These are phyloP conservation scores for Orthonyx spaldingii DNA, from an alignment of 2,113 vertebrate species.

Conservation along the genomic window DNA sequence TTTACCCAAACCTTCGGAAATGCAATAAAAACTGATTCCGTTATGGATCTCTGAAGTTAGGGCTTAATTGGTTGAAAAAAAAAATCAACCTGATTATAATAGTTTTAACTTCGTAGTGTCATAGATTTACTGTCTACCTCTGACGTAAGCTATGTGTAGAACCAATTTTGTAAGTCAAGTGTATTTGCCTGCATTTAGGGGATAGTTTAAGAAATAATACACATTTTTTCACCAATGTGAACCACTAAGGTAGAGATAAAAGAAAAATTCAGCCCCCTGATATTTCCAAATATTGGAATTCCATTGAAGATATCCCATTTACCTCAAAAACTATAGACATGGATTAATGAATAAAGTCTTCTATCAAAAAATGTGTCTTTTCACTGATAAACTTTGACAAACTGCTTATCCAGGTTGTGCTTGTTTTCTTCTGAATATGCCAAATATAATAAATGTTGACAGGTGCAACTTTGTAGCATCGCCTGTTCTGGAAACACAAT, in stretches of 20 bases:
- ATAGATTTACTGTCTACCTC: not conserved
- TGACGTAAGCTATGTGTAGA: not conserved
- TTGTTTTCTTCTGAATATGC: not conserved
- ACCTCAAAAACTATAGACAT: not conserved
- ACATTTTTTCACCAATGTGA: not conserved
- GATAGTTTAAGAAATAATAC: not conserved
- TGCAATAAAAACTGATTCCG: not conserved
- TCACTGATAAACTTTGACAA: not conserved
- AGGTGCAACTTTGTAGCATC: not conserved
- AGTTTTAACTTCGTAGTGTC: not conserved
- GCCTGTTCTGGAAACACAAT: not conserved
- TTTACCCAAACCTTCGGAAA: not conserved
- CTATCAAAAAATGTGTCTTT: not conserved
- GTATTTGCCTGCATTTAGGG: not conserved
- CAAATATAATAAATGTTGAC: not conserved
- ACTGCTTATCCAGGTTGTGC: not conserved
- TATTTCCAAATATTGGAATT: not conserved
- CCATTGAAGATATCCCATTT: not conserved
- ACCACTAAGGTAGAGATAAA: not conserved
- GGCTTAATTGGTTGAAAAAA: not conserved
- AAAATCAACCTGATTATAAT: not conserved
- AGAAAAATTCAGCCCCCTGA: not conserved
- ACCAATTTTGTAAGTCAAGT: not conserved
- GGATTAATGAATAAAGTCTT: not conserved
- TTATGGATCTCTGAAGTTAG: not conserved